Evolutionary conservation across 1,140 invertebrate genomes (phyloP).

Genomic region (Intoshia linei): DNA sequence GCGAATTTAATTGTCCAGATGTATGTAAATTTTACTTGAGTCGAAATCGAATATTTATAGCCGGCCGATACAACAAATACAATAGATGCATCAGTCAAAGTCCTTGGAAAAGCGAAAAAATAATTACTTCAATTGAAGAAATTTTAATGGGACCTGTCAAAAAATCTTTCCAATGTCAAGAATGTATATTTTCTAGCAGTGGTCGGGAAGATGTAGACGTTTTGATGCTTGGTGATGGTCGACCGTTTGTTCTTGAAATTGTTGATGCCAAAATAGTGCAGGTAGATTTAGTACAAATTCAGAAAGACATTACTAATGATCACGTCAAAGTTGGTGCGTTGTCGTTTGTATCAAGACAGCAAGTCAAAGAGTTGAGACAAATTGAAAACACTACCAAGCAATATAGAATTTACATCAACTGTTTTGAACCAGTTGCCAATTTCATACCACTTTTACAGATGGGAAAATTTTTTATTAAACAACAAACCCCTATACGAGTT

Average conservation of each 20-base stretch:
- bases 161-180: slow-evolving; percentile 24
- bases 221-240: slow-evolving; percentile 30
- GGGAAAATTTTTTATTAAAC: slow-evolving; percentile 8
- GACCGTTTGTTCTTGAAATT: slow-evolving; percentile 8
- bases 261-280: slow-evolving; percentile 4
- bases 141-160: slow-evolving; percentile 33
- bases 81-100: slow-evolving; percentile 55
- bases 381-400: background rate
- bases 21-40: background rate
- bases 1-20: background rate
- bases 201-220: slow-evolving; percentile 80
- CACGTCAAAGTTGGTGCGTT: background rate
- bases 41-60: too few relatives aligned
- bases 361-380: background rate
- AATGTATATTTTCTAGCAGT: slow-evolving; percentile 42
- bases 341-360: background rate
- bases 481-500: background rate
- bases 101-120: slow-evolving; percentile 57
- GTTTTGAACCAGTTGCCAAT: slow-evolving; percentile 12
- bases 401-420: slow-evolving; percentile 3
- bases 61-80: slow-evolving; percentile 51
- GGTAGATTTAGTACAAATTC: slow-evolving; percentile 1
- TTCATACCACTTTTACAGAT: slow-evolving; percentile 10
- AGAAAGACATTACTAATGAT: slow-evolving; percentile 3
- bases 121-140: slow-evolving; percentile 64